A percentile compares a stretch with the other conserved stretches of the same genome.
Conservation (phyloP, 2,888 invertebrate genomes). For the Acleris sparsana region DNA sequence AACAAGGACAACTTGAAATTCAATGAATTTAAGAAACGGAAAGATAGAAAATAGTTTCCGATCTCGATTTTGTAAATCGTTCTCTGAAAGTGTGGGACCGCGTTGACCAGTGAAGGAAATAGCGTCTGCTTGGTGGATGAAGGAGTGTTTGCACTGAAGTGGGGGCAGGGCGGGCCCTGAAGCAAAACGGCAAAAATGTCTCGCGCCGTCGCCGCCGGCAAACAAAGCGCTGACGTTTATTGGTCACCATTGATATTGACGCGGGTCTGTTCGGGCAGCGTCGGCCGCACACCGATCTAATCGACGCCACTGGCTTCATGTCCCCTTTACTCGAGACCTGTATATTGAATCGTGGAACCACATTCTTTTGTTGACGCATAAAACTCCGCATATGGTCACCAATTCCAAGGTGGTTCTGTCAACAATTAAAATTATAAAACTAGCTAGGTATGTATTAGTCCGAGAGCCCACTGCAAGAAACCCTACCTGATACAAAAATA, state of each 20-base stretch:
- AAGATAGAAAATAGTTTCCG: constrained; percentile 6
- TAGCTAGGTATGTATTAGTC: not conserved
- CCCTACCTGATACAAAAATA: too few species aligned
- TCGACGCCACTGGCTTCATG: not conserved
- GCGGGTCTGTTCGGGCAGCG: constrained; percentile 6
- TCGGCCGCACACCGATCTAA: constrained; percentile 14
- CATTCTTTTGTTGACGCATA: constrained; percentile 16
- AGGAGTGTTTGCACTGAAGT: constrained; percentile 6
- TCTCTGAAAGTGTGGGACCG: constrained; percentile 1
- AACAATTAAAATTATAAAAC: not conserved
- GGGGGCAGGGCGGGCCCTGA: not conserved
- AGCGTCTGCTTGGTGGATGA: constrained; percentile 19
- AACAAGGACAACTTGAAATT: not conserved
- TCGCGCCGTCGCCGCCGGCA: constrained; percentile 12
- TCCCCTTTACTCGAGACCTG: not conserved
- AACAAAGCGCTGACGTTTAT: constrained; percentile 27
- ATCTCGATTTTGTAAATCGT: constrained; percentile 20
- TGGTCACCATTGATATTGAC: constrained; percentile 25
- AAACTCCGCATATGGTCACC: constrained; percentile 23
- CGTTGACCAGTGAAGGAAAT: constrained; percentile 10
- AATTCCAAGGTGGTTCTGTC: constrained; percentile 8
- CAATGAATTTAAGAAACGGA: not conserved
- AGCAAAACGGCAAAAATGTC: constrained; percentile 23
- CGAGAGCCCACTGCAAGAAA: too few species aligned
- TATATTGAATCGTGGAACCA: constrained; percentile 6